phyloP scores from a whole-genome alignment of 2,113 vertebrate genomes.

The Hyaena hyaena region DNA sequence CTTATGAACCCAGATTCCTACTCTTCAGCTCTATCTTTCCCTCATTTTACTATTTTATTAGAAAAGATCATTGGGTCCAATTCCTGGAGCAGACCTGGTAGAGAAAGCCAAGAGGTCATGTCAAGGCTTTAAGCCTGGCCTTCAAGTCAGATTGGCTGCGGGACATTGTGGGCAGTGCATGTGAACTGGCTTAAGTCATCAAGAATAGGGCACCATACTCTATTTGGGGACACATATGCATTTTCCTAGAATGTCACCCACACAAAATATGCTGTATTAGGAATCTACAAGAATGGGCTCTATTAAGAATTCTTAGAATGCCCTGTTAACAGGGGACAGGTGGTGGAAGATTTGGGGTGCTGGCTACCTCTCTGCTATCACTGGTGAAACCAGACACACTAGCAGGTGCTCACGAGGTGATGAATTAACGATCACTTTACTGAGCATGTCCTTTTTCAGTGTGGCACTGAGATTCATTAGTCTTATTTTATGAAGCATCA shows the following conservation, averaged over 20 bases:
- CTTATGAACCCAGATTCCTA: not conserved
- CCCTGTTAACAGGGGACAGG: not conserved
- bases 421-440: slow-evolving; percentile 66
- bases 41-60: not conserved
- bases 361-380: slow-evolving; percentile 12
- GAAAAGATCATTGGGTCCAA: not conserved
- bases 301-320: not conserved
- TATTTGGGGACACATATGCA: not conserved
- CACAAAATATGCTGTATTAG: not conserved
- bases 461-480: slow-evolving; percentile 60
- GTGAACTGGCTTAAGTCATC: not conserved
- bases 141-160: not conserved
- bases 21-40: not conserved
- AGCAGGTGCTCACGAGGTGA: slow-evolving; percentile 63
- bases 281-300: not conserved
- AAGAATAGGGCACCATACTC: not conserved
- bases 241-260: not conserved
- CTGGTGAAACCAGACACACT: not conserved
- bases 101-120: not conserved
- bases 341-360: slow-evolving; percentile 3
- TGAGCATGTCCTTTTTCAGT: slow-evolving; percentile 63
- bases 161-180: not conserved
- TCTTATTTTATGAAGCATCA: slow-evolving; percentile 72
- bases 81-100: not conserved
- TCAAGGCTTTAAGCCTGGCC: not conserved